Evolutionary conservation across 2,888 invertebrate genomes (phyloP).

Genomic region (Drosophila sordidapex): DNA sequence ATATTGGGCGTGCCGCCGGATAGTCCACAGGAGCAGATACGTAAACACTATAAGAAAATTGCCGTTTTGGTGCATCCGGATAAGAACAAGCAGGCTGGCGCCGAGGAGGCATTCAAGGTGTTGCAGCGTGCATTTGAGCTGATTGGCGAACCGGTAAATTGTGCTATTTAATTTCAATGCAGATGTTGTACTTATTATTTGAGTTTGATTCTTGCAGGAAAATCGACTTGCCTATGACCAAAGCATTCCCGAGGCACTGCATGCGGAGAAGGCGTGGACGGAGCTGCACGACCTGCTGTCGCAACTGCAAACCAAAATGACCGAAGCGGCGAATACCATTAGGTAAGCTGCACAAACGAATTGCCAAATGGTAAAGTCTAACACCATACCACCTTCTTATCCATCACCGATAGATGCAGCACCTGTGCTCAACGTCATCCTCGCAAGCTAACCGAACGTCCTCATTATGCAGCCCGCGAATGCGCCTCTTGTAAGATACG

Average conservation of each 20-base stretch:
- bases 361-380: not conserved
- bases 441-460: slow-evolving; percentile 93
- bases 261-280: slow-evolving; percentile 94
- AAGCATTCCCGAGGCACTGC: slow-evolving; percentile 90
- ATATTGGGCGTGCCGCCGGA: slow-evolving; percentile 94
- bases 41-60: slow-evolving; percentile 96
- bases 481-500: slow-evolving; percentile 95
- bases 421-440: slow-evolving; percentile 96
- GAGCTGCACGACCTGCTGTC: slow-evolving; percentile 94
- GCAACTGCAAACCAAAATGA: slow-evolving; percentile 96
- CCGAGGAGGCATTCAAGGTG: slow-evolving; percentile 98
- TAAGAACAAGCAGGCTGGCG: slow-evolving; percentile 97
- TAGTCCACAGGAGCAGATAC: slow-evolving; percentile 96
- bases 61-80: slow-evolving; percentile 98
- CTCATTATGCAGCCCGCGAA: slow-evolving; percentile 95
- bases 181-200: not conserved
- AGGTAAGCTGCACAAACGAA: slow-evolving; percentile 80
- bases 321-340: slow-evolving; percentile 97
- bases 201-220: slow-evolving; percentile 86
- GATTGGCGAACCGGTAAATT: slow-evolving; percentile 93
- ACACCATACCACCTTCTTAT: not conserved
- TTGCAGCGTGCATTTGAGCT: slow-evolving; percentile 97
- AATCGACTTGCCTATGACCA: slow-evolving; percentile 91
- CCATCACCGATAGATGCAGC: slow-evolving; percentile 89
- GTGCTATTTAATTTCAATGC: no score